Evolutionary conservation across 2,113 vertebrate species (phyloP).

Genomic region (Leuciscus idus): DNA sequence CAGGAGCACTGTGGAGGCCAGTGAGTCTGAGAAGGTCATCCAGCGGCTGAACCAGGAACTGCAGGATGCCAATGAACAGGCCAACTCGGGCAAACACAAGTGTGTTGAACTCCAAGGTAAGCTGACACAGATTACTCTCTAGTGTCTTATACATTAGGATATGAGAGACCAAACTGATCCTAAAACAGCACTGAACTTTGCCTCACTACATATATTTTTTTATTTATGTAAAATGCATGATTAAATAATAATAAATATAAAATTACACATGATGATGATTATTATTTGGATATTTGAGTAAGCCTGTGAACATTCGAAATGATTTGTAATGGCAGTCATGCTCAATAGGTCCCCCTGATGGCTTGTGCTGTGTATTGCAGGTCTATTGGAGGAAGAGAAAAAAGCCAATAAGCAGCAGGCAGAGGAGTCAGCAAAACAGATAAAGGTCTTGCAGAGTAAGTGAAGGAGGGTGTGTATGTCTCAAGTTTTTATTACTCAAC

Average conservation of each 20-base stretch:
- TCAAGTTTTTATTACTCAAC: neutral
- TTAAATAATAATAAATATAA: neutral
- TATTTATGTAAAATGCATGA: neutral
- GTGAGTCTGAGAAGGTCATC: constrained; percentile 88
- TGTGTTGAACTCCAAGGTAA: constrained; percentile 94
- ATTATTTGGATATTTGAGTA: neutral
- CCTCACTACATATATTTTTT: neutral
- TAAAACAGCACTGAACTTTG: neutral
- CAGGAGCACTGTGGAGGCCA: constrained; percentile 83
- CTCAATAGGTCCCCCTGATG: neutral
- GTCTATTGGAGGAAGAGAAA: constrained; percentile 88
- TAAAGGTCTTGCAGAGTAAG: constrained; percentile 89
- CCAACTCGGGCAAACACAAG: constrained; percentile 88
- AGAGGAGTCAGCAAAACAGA: constrained; percentile 91
- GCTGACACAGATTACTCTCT: neutral
- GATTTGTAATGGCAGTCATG: neutral
- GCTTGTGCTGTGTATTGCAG: constrained; percentile 65
- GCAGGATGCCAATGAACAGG: constrained; percentile 87
- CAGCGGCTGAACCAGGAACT: constrained; percentile 90
- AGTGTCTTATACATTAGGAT: neutral
- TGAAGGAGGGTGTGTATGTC: neutral
- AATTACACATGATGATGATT: neutral
- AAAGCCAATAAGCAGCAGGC: constrained; percentile 84
- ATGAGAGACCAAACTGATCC: neutral
- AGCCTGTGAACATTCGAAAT: neutral